phyloP scores from a whole-genome alignment of 2,888 invertebrate genomes.

The Rhopalosiphum nymphaeae region DNA sequence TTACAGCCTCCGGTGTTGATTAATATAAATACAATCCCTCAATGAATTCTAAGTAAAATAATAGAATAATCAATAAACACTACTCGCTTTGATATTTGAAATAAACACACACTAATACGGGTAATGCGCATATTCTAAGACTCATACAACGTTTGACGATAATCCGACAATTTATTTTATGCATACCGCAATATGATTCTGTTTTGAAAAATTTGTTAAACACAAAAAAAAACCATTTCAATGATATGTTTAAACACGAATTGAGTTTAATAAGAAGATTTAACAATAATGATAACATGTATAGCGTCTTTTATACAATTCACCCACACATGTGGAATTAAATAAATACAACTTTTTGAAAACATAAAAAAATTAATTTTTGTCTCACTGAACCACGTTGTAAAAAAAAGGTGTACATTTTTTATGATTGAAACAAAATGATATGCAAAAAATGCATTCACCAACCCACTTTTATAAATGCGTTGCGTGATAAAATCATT shows the following conservation, averaged over 20 bases:
- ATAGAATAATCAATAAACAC: background rate
- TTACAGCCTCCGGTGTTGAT: background rate
- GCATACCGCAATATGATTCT: background rate
- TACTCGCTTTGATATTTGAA: background rate
- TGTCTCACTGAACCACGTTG: background rate
- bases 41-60: background rate
- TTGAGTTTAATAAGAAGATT: background rate
- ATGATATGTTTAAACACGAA: background rate
- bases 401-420: background rate
- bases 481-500: constrained; percentile 42
- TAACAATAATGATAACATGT: background rate
- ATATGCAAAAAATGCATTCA: background rate
- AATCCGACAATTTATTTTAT: background rate
- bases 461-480: background rate
- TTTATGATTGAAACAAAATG: background rate
- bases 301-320: background rate
- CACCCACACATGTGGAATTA: background rate
- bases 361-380: background rate
- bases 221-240: background rate
- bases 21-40: background rate
- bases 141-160: background rate
- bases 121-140: background rate
- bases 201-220: background rate
- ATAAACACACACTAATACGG: background rate
- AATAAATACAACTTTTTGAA: background rate